Conservation (phyloP, 2,113 vertebrate genomes). For the Epinephelus moara region DNA sequence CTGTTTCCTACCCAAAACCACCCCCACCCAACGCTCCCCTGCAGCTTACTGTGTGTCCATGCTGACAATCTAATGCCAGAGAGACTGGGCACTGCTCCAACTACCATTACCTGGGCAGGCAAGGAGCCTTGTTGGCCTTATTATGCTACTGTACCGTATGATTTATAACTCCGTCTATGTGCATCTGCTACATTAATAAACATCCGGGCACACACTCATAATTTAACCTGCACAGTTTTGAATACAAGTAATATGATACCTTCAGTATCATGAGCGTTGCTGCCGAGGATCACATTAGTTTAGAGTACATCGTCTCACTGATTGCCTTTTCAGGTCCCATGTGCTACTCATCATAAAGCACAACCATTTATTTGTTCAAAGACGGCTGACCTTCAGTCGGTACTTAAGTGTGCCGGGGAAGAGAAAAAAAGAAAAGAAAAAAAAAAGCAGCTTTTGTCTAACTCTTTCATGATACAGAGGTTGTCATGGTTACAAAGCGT, state of each 20-base stretch:
- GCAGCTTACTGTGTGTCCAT: slow-evolving; percentile 45
- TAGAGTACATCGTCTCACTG: slow-evolving; percentile 14
- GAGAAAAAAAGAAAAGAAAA: background rate
- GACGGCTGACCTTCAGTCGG: slow-evolving; percentile 37
- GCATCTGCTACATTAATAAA: slow-evolving; percentile 77
- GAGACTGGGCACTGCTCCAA: slow-evolving; percentile 69
- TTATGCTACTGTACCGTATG: slow-evolving; percentile 69
- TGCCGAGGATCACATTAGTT: slow-evolving; percentile 30
- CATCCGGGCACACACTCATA: slow-evolving; percentile 62
- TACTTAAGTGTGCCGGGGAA: background rate
- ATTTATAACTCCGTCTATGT: slow-evolving; percentile 69
- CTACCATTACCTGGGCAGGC: slow-evolving; percentile 66
- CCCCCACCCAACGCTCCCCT: slow-evolving; percentile 19
- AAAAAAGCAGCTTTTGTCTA: background rate
- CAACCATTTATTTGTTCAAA: slow-evolving; percentile 17
- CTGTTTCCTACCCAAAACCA: slow-evolving; percentile 15
- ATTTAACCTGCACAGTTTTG: slow-evolving; percentile 61
- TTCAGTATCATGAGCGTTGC: slow-evolving; percentile 31
- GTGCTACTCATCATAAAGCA: background rate
- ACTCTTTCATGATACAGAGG: background rate
- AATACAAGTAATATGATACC: slow-evolving; percentile 42
- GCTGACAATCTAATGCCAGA: slow-evolving; percentile 49
- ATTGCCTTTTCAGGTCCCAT: slow-evolving; percentile 11
- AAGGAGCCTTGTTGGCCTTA: slow-evolving; percentile 65
- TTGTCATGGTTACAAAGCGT: slow-evolving; percentile 54